phyloP scores from a whole-genome alignment of 1,140 invertebrate species.

The Drosophila bocki region DNA sequence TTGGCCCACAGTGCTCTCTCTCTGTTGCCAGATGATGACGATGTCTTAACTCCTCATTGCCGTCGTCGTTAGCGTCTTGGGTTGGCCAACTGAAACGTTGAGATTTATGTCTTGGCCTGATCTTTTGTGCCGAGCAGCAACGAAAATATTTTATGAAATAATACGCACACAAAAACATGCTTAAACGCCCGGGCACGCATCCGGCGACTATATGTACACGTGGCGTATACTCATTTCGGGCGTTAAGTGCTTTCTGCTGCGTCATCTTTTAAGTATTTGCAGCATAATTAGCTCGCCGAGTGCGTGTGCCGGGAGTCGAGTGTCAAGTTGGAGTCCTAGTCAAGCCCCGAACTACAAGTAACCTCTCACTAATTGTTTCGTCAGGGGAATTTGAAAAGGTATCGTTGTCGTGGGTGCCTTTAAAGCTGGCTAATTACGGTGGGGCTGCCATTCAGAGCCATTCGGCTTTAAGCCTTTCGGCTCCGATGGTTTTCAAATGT shows the following conservation, averaged over 20 bases:
- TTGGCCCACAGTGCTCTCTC: slow-evolving; percentile 41
- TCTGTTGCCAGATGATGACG: slow-evolving; percentile 46
- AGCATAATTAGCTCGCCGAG: slow-evolving; percentile 80
- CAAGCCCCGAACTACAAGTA: slow-evolving; percentile 21
- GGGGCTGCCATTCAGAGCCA: slow-evolving; percentile 19
- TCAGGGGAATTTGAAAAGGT: slow-evolving; percentile 18
- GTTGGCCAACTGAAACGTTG: slow-evolving; percentile 72
- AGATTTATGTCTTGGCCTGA: slow-evolving; percentile 82
- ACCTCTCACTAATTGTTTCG: slow-evolving; percentile 36
- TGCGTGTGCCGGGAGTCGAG: slow-evolving; percentile 60
- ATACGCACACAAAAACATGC: slow-evolving; percentile 53
- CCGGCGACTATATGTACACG: slow-evolving; percentile 18
- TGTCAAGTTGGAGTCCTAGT: slow-evolving; percentile 43
- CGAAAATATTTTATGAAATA: slow-evolving; percentile 83
- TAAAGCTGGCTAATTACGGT: slow-evolving; percentile 62
- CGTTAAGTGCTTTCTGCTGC: slow-evolving; percentile 77
- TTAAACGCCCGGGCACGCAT: slow-evolving; percentile 32
- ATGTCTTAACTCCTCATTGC: slow-evolving; percentile 65
- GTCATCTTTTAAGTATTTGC: slow-evolving; percentile 78
- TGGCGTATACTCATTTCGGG: slow-evolving; percentile 52
- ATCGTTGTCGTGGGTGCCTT: slow-evolving; percentile 11
- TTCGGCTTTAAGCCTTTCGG: slow-evolving; percentile 43
- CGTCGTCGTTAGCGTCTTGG: slow-evolving; percentile 62
- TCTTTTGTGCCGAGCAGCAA: slow-evolving; percentile 76
- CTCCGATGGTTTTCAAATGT: slow-evolving; percentile 25